Conservation (phyloP, 64 coral and sea anemone genomes). For the Montipora capricornis region DNA sequence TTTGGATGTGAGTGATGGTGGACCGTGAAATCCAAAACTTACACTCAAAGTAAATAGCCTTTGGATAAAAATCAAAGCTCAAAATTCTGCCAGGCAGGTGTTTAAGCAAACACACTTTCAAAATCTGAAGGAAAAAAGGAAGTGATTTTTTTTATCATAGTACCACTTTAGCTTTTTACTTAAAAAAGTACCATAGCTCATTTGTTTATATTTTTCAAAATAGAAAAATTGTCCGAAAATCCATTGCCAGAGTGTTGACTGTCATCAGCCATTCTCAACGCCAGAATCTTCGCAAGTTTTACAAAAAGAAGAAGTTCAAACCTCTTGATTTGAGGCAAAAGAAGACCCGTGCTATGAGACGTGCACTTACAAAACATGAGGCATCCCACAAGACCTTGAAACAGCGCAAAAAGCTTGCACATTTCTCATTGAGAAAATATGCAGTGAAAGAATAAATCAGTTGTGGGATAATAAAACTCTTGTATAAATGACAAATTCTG, state of each 20-base stretch:
- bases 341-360: conserved; percentile 95
- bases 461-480: conserved; percentile 15
- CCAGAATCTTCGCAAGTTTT: conserved; percentile 97
- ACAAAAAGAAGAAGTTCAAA: conserved; percentile 95
- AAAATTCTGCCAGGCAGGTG: too few relatives aligned
- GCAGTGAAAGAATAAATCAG: conserved; percentile 97
- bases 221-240: conserved; percentile 98
- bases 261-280: conserved; percentile 96
- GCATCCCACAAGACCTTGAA: conserved; percentile 85
- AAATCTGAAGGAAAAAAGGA: too few relatives aligned
- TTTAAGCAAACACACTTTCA: too few relatives aligned
- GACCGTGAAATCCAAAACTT: too few relatives aligned
- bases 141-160: too few relatives aligned
- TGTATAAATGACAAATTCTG: conserved; percentile 5
- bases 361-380: conserved; percentile 87
- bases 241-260: conserved; percentile 97
- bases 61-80: too few relatives aligned
- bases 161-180: too few relatives aligned
- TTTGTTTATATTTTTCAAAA: not conserved
- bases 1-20: too few relatives aligned
- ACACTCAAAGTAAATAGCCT: too few relatives aligned
- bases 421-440: conserved; percentile 97
- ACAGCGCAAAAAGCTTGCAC: conserved; percentile 93
- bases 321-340: conserved; percentile 92
- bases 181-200: too few relatives aligned